phyloP scores from a whole-genome alignment of 2,888 invertebrate species.

The Caenorhabditis sinica region DNA sequence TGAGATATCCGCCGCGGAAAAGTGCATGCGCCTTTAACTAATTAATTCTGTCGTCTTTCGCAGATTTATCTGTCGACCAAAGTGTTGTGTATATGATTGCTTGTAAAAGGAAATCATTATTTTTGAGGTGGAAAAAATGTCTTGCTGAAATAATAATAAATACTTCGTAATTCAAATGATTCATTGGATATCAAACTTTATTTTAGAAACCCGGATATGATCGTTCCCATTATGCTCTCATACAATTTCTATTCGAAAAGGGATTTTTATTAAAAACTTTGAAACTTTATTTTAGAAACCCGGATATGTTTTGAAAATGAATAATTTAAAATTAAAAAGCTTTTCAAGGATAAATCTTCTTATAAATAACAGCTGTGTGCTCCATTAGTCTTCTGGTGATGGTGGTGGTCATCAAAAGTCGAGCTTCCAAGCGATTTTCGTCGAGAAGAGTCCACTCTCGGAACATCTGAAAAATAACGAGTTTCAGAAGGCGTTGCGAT shows the following conservation, averaged over 20 bases:
- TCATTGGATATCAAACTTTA: no score
- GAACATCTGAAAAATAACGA: constrained; percentile 79
- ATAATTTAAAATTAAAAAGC: not conserved
- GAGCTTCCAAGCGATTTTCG: constrained; percentile 79
- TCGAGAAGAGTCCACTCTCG: constrained; percentile 83
- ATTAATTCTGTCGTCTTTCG: no score
- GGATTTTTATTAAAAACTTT: not conserved
- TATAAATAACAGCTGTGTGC: constrained; percentile 81
- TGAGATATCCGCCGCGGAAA: not conserved
- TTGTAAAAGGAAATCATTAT: no score
- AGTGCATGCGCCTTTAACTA: constrained; percentile 11
- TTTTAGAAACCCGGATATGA: no score
- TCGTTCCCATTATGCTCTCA: no score
- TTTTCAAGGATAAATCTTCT: constrained; percentile 80
- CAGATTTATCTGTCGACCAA: no score
- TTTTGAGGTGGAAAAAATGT: no score
- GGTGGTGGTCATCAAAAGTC: constrained; percentile 81
- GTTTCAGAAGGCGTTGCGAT: no score
- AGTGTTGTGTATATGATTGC: no score
- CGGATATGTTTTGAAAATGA: constrained; percentile 13
- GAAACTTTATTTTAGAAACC: constrained; percentile 3
- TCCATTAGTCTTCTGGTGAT: constrained; percentile 79
- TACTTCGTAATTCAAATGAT: no score
- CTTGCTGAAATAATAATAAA: no score
- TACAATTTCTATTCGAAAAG: no score